Evolutionary conservation across 2,888 invertebrate species (phyloP).

Genomic region (Tenthredo distinguenda): DNA sequence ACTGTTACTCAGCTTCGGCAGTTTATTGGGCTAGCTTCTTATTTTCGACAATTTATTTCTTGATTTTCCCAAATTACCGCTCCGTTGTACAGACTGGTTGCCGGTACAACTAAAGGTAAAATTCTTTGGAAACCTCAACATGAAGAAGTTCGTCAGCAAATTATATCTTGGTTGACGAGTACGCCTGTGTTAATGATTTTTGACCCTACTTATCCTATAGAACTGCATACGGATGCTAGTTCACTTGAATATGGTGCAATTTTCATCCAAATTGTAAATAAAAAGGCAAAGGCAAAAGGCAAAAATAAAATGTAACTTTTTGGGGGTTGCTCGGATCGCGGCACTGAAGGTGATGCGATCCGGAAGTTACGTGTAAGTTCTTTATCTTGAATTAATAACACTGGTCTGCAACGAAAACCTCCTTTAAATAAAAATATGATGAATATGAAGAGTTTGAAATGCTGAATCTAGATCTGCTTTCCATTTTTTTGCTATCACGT

Average conservation of each 20-base stretch:
- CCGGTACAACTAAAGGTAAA: conserved; percentile 19
- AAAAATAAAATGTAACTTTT: too few species aligned
- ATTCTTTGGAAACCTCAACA: conserved; percentile 50
- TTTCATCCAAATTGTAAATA: conserved; percentile 34
- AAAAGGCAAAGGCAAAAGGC: too few species aligned
- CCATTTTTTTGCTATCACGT: too few species aligned
- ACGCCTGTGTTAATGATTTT: conserved; percentile 54
- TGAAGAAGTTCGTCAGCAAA: conserved; percentile 51
- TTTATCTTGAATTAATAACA: too few species aligned
- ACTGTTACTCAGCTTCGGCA: conserved; percentile 59
- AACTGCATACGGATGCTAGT: conserved; percentile 57
- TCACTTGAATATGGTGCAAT: conserved; percentile 55
- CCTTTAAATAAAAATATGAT: too few species aligned
- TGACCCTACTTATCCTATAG: conserved; percentile 52
- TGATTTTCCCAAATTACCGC: conserved; percentile 54
- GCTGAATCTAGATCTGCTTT: too few species aligned
- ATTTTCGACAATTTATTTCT: conserved; percentile 60
- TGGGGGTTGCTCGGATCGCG: too few species aligned
- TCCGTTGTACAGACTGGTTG: conserved; percentile 56
- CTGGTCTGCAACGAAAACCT: too few species aligned
- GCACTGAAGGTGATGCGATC: too few species aligned
- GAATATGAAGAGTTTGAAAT: too few species aligned
- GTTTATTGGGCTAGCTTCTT: conserved; percentile 60
- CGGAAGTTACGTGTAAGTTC: too few species aligned
- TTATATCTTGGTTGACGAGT: conserved; percentile 51